phyloP scores from a whole-genome alignment of 2,113 vertebrate species.

The Corapipo altera region DNA sequence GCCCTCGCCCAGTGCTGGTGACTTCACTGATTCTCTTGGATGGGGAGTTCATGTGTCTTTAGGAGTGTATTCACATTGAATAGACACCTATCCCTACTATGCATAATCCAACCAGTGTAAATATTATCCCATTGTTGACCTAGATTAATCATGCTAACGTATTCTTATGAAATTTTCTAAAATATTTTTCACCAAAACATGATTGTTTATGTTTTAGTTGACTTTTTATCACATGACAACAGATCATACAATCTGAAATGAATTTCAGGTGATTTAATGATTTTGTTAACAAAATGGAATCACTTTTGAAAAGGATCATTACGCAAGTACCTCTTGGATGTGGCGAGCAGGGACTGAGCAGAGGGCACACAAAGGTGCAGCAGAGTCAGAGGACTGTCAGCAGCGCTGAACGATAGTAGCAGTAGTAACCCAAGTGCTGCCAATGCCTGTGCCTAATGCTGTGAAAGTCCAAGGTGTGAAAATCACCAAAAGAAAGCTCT shows the following conservation, averaged over 20 bases:
- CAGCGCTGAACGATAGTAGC: accelerated
- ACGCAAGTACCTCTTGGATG: accelerated
- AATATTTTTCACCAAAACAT: neutral
- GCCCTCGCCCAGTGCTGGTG: neutral
- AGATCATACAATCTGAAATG: neutral
- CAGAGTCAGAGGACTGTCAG: accelerated
- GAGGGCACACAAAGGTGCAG: accelerated
- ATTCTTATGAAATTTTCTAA: neutral
- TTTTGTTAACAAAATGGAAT: neutral
- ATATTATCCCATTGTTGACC: neutral
- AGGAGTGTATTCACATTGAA: neutral
- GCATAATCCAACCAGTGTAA: neutral
- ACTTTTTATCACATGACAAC: neutral
- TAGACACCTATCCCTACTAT: neutral
- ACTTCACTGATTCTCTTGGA: neutral
- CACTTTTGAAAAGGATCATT: neutral
- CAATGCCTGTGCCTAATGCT: neutral
- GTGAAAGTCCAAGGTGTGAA: neutral
- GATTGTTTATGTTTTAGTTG: neutral
- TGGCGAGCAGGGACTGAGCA: neutral
- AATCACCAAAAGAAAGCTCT: neutral
- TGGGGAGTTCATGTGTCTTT: neutral
- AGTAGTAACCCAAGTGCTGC: neutral
- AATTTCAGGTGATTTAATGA: neutral
- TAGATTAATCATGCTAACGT: neutral